phyloP scores from a whole-genome alignment of 2,113 vertebrate species.

The Podarcis raffonei region DNA sequence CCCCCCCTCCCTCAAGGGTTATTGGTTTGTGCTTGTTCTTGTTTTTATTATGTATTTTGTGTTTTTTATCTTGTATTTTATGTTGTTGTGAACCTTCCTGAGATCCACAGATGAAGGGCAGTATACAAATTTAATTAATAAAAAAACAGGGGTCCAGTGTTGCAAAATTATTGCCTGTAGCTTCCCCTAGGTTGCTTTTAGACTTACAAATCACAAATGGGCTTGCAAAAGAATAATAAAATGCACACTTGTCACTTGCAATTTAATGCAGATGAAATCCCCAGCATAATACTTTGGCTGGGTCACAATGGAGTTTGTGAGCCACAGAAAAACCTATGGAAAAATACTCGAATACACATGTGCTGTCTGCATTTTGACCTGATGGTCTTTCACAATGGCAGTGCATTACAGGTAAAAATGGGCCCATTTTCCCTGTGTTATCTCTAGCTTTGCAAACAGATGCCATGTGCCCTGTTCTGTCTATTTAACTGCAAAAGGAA shows the following conservation, averaged over 20 bases:
- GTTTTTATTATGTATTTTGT: no score
- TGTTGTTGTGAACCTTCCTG: no score
- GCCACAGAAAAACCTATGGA: not conserved
- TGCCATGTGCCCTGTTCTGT: not conserved
- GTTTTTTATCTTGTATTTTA: no score
- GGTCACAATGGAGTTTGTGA: not conserved
- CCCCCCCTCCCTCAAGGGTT: no score
- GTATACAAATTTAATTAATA: no score
- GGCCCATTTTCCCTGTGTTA: not conserved
- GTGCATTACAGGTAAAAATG: not conserved
- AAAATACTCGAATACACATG: not conserved
- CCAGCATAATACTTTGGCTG: not conserved
- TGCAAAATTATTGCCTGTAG: not conserved
- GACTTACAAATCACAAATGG: constrained; percentile 8
- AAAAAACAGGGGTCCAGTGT: not conserved
- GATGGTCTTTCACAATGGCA: not conserved
- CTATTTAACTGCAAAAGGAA: not conserved
- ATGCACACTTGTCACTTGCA: not conserved
- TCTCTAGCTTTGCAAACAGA: not conserved
- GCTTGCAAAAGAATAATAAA: not conserved
- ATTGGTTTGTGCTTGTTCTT: no score
- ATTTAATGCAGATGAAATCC: not conserved
- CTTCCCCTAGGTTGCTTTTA: not conserved
- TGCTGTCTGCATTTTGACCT: not conserved
- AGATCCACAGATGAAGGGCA: no score